phyloP scores from a whole-genome alignment of 1,140 invertebrate genomes.

The Aphaenogaster rudis region DNA sequence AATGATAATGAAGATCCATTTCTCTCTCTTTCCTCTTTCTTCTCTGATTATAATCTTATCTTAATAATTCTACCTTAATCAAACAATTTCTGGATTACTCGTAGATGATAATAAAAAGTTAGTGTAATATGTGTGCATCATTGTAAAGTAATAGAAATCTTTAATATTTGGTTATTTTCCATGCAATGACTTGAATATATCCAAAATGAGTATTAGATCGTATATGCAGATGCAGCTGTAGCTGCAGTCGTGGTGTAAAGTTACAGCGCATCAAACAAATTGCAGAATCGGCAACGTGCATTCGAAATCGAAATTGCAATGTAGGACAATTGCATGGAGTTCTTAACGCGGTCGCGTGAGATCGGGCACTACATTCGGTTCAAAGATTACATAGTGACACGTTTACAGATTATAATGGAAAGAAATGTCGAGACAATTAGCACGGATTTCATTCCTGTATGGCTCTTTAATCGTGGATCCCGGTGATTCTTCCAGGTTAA shows the following conservation, averaged over 20 bases:
- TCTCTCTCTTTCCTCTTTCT: background rate
- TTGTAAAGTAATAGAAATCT: background rate
- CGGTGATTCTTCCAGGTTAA: background rate
- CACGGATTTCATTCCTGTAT: conserved; percentile 1
- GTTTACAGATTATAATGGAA: background rate
- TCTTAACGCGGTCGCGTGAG: conserved; percentile 21
- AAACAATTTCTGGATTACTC: too few species aligned
- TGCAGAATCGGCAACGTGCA: background rate
- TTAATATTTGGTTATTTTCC: background rate
- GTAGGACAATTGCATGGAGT: background rate
- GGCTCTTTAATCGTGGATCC: background rate
- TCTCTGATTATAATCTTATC: background rate
- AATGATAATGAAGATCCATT: background rate
- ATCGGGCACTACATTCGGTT: conserved; percentile 6
- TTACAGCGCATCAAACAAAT: conserved; percentile 9
- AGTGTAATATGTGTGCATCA: too few species aligned
- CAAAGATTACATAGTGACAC: conserved; percentile 18
- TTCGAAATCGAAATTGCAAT: background rate
- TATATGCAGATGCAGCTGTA: too few species aligned
- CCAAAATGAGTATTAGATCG: background rate
- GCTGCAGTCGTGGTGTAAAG: background rate
- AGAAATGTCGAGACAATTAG: conserved; percentile 25
- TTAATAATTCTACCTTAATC: background rate
- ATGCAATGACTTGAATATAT: background rate
- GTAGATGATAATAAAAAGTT: too few species aligned